Base-by-base conservation (phyloP, 2,113 vertebrate genomes). In the Dolichallabes microphthalmus region DNA sequence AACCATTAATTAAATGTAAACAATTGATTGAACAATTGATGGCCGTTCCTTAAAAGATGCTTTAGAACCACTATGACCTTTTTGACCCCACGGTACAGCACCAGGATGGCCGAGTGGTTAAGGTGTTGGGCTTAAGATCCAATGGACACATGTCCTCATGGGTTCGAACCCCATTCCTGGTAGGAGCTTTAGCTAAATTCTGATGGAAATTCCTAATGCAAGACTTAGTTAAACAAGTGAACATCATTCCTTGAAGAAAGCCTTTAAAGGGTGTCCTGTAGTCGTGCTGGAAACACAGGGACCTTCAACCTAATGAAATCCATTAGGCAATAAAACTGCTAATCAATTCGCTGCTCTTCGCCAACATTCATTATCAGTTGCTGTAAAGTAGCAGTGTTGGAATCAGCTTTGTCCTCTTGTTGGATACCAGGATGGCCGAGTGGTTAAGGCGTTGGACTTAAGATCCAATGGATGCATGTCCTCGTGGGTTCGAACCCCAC, bases 61-160 rank as follows among this genome's bases (percentile, higher is more conserved):
- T 5, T n/a, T 27, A 25, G n/a, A 66, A 30, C 30, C 63, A 66
- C 63, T 13, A 3, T 66, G 63, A 66, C 15, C 63, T n/a, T 64
- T 64, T 11, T 11, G 39, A 39, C 39, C 39, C 39, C 3, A 35
- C 32, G 2, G 32, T 35, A 3, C 2, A 39, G 0, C 11, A 71
- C 71, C 39, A 74, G 73, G 50, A 27, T 75, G 73, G 25, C 73
- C 10, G 25, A 75, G 73, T 75, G 73, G 50, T 75, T 75, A 75
- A 75, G 50, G 73, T 0, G 50, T 75, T 75, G 73, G 73, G 17
- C 25, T 75, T 53, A 75, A 75, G 73, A 8, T 20, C 73, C 50
- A 75, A 53, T 75, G 50, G 45, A 27, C 25, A 7, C 15, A 8
- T n/a, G 39, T 27, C 17, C 25, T 75, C 0, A 25, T 75, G 50